phyloP scores from a whole-genome alignment of 2,113 vertebrate species.

The Thalassarche chlororhynchos region DNA sequence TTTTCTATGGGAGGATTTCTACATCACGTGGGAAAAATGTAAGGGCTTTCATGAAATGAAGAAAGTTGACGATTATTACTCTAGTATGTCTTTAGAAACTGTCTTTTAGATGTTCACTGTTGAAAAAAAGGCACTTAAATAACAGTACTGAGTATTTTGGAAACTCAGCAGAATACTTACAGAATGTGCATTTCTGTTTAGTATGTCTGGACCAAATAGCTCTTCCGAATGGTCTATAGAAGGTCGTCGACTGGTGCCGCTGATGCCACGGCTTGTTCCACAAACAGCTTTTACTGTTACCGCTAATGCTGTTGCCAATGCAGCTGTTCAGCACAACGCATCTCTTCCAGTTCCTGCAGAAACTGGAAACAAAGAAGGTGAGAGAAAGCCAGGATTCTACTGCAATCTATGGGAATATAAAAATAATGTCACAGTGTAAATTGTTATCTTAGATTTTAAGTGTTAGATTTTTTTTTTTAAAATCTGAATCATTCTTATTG shows the following conservation, averaged over 20 bases:
- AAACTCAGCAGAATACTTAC: background rate
- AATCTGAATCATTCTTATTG: background rate
- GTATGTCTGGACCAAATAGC: slow-evolving; percentile 98
- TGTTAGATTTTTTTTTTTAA: background rate
- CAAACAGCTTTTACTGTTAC: slow-evolving; percentile 96
- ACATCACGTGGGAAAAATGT: background rate
- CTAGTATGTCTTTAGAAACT: background rate
- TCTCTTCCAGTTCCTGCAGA: slow-evolving; percentile 91
- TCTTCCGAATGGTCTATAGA: slow-evolving; percentile 98
- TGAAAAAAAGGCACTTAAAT: background rate
- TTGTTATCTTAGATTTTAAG: background rate
- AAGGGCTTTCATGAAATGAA: background rate
- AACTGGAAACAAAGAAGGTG: slow-evolving; percentile 97
- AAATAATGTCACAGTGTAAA: background rate
- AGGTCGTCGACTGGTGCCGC: slow-evolving; percentile 92
- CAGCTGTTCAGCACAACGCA: slow-evolving; percentile 91
- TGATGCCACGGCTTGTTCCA: slow-evolving; percentile 96
- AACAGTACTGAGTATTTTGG: background rate
- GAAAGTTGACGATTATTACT: background rate
- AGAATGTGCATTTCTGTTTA: slow-evolving; percentile 68
- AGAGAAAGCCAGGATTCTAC: background rate
- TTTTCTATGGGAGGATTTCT: background rate
- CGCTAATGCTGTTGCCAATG: slow-evolving; percentile 91
- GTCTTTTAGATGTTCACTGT: background rate
- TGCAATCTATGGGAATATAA: background rate